Base-by-base conservation (phyloP, 2,888 invertebrate species). In the Cancer borealis region DNA sequence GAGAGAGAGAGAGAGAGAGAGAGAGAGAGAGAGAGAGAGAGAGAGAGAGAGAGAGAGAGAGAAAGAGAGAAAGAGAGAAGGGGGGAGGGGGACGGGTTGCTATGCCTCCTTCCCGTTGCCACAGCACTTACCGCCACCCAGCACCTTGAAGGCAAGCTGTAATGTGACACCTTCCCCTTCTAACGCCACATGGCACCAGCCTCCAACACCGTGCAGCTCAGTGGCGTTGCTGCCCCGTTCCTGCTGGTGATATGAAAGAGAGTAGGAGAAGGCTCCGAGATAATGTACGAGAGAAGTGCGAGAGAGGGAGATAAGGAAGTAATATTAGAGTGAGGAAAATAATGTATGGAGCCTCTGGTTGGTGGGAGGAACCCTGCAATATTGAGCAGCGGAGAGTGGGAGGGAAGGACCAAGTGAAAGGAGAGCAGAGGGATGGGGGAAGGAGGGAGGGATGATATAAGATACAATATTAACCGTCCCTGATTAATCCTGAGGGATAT, bases 41-140 rank as follows among this genome's bases (percentile, higher is more conserved):
- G 6, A 73, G n/a, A 66, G n/a, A 66, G 66, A 66, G 66, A 66
- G n/a, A 66, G 66, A n/a, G 66, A 66, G 66, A 66, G 66, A 66
- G 66, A 66, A 17, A 66, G 66, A 66, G 66, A n/a, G 66, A 66
- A n/a, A n/a, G 66, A 66, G 17, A 17, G n/a, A 73, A 21, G 73
- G 73, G 17, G 54, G 54, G 54, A 54, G 54, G 54, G 54, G 54
- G 54, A 54, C 17, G 54, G 21, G 73, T 73, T 73, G n/a, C 21
- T 21, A 73, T 73, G 21, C 73, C n/a, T 73, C n/a, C 26, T 4
- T 5, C 26, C 4, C n/a, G 21, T 21, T 73, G 73, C 6, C 73
- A 26, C 73, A 73, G 73, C 73, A n/a, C 73, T 73, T 73, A 73
- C 73, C 73, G n/a, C 73, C 73, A n/a, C n/a, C 26, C n/a, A 73